These are phyloP conservation scores for Gambusia yucatana DNA, from an alignment of 2,797 vertebrate species.

Conservation along the genomic window DNA sequence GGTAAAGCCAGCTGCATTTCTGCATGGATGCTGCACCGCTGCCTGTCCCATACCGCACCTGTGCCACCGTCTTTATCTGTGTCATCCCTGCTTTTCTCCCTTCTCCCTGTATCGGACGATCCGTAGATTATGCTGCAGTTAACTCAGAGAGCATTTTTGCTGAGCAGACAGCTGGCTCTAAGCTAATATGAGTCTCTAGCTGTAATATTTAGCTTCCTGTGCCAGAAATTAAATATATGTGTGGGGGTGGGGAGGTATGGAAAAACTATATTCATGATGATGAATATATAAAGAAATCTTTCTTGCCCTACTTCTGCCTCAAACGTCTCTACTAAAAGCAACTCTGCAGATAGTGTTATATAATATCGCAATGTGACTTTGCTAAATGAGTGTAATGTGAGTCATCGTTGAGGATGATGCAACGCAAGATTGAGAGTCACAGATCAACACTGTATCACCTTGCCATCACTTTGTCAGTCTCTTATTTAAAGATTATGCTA, in stretches of 20 bases:
- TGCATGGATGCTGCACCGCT: conserved; percentile 40
- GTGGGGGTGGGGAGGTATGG: neutral
- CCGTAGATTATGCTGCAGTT: conserved; percentile 50
- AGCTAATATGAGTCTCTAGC: conserved; percentile 30
- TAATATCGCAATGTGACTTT: conserved; percentile 60
- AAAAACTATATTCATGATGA: conserved; percentile 2
- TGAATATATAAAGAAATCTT: conserved; percentile 6
- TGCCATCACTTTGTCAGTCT: neutral
- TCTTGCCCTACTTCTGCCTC: conserved; percentile 24
- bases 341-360: conserved; percentile 64
- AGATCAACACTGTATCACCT: conserved; percentile 26
- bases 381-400: conserved; percentile 59
- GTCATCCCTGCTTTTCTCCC: conserved; percentile 20
- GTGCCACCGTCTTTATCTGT: conserved; percentile 27
- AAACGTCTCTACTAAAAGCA: conserved; percentile 21
- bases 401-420: conserved; percentile 59
- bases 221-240: conserved; percentile 21
- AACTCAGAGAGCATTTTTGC: conserved; percentile 43
- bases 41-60: conserved; percentile 28
- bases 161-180: conserved; percentile 38
- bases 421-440: conserved; percentile 50
- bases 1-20: conserved; percentile 73
- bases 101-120: conserved; percentile 37
- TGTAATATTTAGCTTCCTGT: conserved; percentile 24
- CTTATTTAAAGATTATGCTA: neutral